Evolutionary conservation across 2,113 vertebrate species (phyloP).

Genomic region (Vimba vimba): DNA sequence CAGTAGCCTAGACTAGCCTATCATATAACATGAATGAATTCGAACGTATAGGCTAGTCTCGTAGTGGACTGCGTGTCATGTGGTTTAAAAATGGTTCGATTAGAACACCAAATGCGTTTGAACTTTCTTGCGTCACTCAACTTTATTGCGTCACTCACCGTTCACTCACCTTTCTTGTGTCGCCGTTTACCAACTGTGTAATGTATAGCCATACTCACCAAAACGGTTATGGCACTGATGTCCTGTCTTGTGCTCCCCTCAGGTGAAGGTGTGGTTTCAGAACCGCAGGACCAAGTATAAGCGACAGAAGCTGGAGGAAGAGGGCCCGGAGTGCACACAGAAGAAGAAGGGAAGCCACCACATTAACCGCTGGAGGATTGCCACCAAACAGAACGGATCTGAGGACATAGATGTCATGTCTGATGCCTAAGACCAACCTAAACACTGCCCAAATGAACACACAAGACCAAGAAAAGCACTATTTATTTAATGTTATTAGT

Average conservation of each 20-base stretch:
- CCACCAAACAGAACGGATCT: conserved; percentile 91
- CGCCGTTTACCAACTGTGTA: not conserved
- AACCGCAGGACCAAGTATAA: conserved; percentile 98
- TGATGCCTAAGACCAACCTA: conserved; percentile 80
- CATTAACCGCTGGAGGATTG: conserved; percentile 95
- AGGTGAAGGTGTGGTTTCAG: conserved; percentile 99
- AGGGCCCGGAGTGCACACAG: conserved; percentile 91
- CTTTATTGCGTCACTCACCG: not conserved
- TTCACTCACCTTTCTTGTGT: no score
- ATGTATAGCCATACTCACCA: not conserved
- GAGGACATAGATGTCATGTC: conserved; percentile 97
- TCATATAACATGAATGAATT: not conserved
- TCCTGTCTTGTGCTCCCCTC: conserved; percentile 21
- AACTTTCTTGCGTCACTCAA: not conserved
- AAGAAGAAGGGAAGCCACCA: conserved; percentile 98
- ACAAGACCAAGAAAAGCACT: conserved; percentile 70
- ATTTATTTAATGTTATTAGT: conserved; percentile 78
- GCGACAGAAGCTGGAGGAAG: conserved; percentile 97
- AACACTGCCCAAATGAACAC: conserved; percentile 20
- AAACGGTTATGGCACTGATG: not conserved
- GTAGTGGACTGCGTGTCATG: not conserved
- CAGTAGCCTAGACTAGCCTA: no score
- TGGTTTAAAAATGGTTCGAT: not conserved
- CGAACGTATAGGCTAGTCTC: not conserved
- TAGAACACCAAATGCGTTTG: not conserved